These are phyloP conservation scores for Morus bassanus DNA, from an alignment of 2,797 vertebrate genomes.

Conservation along the genomic window DNA sequence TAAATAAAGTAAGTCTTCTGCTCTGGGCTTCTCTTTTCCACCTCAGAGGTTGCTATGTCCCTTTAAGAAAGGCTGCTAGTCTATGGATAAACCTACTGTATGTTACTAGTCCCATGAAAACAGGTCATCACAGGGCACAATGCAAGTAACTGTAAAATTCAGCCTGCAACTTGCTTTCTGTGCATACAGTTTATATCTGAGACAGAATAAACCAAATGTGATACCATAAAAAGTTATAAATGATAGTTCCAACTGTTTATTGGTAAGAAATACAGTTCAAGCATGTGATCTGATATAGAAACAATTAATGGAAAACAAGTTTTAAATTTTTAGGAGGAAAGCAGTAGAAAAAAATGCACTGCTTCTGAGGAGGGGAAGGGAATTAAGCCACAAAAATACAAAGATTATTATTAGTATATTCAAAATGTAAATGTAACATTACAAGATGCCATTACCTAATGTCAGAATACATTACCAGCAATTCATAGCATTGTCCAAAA, in stretches of 20 bases:
- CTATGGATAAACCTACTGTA: not conserved
- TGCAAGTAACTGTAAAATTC: not conserved
- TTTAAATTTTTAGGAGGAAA: not conserved
- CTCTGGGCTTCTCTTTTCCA: not conserved
- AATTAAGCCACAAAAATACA: not conserved
- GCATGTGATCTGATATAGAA: not conserved
- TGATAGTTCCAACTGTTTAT: not conserved
- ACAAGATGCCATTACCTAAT: not conserved
- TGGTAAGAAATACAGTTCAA: not conserved
- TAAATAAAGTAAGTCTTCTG: not conserved
- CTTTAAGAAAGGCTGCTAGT: not conserved
- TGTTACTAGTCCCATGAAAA: not conserved
- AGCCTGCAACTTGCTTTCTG: not conserved
- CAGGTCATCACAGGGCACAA: not conserved
- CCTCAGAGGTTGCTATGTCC: not conserved
- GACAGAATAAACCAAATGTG: not conserved
- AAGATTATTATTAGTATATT: not conserved
- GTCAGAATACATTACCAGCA: not conserved
- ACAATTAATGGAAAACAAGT: not conserved
- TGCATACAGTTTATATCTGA: not conserved
- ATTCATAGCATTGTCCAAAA: not conserved
- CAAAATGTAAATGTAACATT: not conserved
- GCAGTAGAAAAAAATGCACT: not conserved
- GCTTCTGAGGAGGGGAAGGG: not conserved
- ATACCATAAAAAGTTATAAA: not conserved